phyloP scores from a whole-genome alignment of 2,797 vertebrate species.

The Fistularia tabacaria region DNA sequence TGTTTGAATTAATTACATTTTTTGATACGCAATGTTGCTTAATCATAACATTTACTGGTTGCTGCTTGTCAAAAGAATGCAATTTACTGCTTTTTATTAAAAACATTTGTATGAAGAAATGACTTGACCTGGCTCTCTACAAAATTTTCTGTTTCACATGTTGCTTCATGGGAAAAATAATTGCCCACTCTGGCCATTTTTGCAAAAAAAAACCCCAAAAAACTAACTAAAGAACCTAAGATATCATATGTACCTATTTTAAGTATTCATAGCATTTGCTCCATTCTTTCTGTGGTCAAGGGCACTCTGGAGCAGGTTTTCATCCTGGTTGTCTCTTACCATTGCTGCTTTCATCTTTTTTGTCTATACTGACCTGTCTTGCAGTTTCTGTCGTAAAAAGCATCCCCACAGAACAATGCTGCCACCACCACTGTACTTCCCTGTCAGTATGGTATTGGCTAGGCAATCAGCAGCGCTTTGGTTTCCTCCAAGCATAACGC shows the following conservation, averaged over 20 bases:
- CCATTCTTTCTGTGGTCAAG: not conserved
- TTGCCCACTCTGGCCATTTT: conserved; percentile 4
- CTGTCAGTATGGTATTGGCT: not conserved
- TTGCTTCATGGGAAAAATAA: conserved; percentile 15
- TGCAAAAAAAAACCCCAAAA: no score
- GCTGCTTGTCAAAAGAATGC: not conserved
- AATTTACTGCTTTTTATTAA: not conserved
- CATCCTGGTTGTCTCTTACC: not conserved
- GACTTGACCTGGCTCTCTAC: conserved; percentile 14
- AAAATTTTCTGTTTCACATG: conserved; percentile 16
- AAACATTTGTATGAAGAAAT: no score
- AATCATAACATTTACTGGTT: not conserved
- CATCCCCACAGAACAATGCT: no score
- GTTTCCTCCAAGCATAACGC: not conserved
- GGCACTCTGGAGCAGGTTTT: not conserved
- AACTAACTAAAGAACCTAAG: no score
- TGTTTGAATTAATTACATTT: conserved; percentile 5
- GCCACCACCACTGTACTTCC: not conserved
- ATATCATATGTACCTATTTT: no score
- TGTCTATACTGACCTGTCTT: no score
- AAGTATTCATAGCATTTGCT: no score
- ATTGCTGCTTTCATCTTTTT: not conserved
- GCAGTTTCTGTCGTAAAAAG: no score
- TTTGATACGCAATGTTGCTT: conserved; percentile 7
- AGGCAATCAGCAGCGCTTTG: not conserved